Conservation (phyloP, 2,113 vertebrate species). For the Pao palembangensis region DNA sequence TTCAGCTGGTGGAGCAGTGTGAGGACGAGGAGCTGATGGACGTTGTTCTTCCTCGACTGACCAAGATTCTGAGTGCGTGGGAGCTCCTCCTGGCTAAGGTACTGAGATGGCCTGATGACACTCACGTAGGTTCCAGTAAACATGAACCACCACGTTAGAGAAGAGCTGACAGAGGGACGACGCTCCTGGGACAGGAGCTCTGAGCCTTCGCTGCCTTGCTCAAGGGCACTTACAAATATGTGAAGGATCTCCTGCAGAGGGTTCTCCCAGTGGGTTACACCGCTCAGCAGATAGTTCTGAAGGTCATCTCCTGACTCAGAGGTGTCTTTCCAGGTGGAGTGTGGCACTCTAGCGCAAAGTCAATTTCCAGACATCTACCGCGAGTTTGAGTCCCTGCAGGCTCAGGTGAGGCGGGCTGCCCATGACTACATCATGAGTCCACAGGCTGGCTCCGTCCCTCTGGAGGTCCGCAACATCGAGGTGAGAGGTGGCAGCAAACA, state of each 20-base stretch:
- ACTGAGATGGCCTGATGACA: neutral
- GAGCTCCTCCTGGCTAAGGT: conserved; percentile 94
- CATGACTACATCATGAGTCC: conserved; percentile 81
- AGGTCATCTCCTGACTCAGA: neutral
- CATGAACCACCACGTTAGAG: no score
- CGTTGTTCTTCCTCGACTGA: conserved; percentile 83
- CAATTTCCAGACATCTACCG: conserved; percentile 87
- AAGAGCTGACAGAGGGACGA: no score
- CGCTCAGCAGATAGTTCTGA: neutral
- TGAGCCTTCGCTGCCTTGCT: no score
- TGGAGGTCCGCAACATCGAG: conserved; percentile 84
- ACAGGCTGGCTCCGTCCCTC: conserved; percentile 60
- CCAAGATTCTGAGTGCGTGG: conserved; percentile 84
- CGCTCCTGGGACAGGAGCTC: no score
- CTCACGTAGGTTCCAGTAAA: no score
- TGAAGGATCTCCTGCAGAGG: no score
- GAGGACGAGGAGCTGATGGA: conserved; percentile 87
- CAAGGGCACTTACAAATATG: no score
- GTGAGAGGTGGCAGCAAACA: conserved; percentile 64
- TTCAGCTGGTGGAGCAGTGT: conserved; percentile 83
- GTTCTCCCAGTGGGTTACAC: no score
- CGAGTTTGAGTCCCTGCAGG: conserved; percentile 90
- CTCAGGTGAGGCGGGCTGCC: conserved; percentile 83
- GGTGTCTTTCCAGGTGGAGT: conserved; percentile 79
- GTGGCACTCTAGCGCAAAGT: conserved; percentile 68